phyloP scores from a whole-genome alignment of 2,113 vertebrate species.

The Tyto alba region DNA sequence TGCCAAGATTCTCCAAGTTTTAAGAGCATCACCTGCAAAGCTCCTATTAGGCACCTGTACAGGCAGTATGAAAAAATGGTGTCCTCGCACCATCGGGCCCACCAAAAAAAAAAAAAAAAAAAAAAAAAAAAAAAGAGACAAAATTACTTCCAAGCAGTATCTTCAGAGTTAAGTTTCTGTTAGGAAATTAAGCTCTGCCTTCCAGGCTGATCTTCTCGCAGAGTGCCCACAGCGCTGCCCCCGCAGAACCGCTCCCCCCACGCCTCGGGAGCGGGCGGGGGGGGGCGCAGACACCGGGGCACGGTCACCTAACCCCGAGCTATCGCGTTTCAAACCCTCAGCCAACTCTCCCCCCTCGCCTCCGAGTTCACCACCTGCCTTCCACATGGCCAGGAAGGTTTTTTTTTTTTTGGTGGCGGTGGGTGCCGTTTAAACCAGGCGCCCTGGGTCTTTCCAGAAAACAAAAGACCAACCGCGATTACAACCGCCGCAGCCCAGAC shows the following conservation, averaged over 20 bases:
- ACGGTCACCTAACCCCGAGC: neutral
- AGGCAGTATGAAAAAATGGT: rapidly evolving
- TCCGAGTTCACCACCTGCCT: neutral
- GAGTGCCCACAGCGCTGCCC: rapidly evolving
- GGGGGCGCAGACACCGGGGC: neutral
- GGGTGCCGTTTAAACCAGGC: neutral
- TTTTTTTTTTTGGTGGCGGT: too few relatives aligned
- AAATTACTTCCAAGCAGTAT: neutral
- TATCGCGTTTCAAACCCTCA: neutral
- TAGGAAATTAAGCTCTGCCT: neutral
- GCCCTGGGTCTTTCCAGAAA: rapidly evolving
- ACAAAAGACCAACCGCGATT: constrained; percentile 14
- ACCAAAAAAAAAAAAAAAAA: too few relatives aligned
- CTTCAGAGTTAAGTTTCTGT: neutral
- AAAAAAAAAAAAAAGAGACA: too few relatives aligned
- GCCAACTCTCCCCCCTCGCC: rapidly evolving
- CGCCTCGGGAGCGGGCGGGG: rapidly evolving
- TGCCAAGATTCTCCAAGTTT: neutral
- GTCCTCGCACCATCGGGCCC: neutral
- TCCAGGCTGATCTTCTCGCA: rapidly evolving
- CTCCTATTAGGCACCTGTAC: neutral
- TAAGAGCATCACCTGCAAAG: neutral
- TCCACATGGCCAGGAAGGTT: too few relatives aligned
- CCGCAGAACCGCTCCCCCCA: rapidly evolving
- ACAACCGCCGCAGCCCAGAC: neutral